Conservation (phyloP, 1,140 invertebrate genomes). For the Drosophila pectinifera region DNA sequence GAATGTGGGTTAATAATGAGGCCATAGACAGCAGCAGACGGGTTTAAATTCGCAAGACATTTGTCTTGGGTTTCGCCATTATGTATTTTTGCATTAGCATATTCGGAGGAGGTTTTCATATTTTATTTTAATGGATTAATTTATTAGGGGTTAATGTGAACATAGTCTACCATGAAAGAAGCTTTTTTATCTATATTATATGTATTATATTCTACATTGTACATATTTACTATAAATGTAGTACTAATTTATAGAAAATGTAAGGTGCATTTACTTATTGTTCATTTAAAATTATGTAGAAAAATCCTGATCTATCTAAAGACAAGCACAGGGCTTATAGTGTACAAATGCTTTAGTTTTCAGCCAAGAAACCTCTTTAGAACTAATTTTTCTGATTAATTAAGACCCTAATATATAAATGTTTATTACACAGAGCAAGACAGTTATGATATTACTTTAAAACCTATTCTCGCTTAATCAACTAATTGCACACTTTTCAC, state of each 20-base stretch:
- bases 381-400: neutral
- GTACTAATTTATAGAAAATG: no score
- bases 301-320: no score
- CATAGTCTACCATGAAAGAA: no score
- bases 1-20: slow-evolving; percentile 48
- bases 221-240: no score
- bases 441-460: neutral
- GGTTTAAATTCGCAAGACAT: slow-evolving; percentile 33
- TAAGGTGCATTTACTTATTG: no score
- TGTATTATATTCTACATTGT: no score
- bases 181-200: no score
- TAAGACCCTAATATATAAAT: no score
- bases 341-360: neutral
- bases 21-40: slow-evolving; percentile 23
- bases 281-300: no score
- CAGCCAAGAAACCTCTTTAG: no score
- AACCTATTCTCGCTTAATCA: slow-evolving; percentile 13
- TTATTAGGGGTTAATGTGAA: slow-evolving; percentile 8
- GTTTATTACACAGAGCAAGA: neutral
- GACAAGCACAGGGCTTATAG: no score
- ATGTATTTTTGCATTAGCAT: slow-evolving; percentile 3
- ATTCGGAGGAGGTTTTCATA: neutral
- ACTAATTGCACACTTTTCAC: slow-evolving; percentile 25
- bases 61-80: slow-evolving; percentile 24
- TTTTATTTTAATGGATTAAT: slow-evolving; percentile 1